Conservation (phyloP, 2,797 vertebrate species). For the Xerus rutilus region DNA sequence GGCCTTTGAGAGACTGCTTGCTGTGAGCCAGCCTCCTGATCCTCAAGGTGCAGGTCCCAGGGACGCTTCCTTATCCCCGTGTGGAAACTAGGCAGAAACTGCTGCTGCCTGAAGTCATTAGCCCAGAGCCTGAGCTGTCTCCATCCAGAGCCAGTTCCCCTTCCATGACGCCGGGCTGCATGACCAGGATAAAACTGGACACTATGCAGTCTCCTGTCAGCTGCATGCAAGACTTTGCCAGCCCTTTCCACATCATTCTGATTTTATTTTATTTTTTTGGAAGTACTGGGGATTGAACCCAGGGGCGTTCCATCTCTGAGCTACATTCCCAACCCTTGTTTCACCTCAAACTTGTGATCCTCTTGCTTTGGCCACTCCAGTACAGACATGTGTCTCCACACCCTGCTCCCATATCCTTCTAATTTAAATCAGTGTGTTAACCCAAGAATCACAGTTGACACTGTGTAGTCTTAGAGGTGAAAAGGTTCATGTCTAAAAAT, state of each 20-base stretch:
- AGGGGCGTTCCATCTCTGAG: too few species aligned
- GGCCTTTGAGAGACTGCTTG: accelerated
- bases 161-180: background rate
- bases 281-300: too few species aligned
- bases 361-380: too few species aligned
- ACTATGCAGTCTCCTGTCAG: background rate
- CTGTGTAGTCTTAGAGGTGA: background rate
- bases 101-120: background rate
- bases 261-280: background rate
- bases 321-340: background rate
- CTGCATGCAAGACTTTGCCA: background rate
- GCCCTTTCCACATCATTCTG: background rate
- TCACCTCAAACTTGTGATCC: too few species aligned
- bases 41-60: background rate
- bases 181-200: background rate
- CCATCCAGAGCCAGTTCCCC: too few species aligned
- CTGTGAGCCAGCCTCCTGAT: accelerated
- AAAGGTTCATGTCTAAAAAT: too few species aligned
- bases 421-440: background rate
- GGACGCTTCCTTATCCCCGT: background rate
- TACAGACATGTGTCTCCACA: too few species aligned
- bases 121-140: background rate
- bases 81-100: background rate
- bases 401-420: background rate
- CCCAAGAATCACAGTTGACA: background rate